Conservation (phyloP, 2,113 vertebrate species). For the Oryzias curvinotus region DNA sequence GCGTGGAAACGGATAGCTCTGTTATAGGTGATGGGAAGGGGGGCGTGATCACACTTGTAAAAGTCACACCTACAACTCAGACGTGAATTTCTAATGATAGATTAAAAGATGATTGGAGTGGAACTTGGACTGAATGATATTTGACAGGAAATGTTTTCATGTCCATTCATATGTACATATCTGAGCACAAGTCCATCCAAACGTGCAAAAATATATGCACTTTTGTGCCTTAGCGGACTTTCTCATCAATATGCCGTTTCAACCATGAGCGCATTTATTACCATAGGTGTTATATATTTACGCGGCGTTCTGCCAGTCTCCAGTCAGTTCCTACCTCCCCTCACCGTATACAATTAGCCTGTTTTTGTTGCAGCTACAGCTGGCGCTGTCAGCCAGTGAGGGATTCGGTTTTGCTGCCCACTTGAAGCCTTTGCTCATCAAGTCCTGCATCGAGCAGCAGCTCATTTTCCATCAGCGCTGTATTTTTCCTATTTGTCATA, state of each 20-base stretch:
- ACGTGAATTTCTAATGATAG: too few species aligned
- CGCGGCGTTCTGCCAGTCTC: constrained; percentile 1
- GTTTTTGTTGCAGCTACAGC: constrained; percentile 16
- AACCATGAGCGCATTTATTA: constrained; percentile 29
- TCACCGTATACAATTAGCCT: not conserved
- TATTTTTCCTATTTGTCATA: constrained; percentile 9
- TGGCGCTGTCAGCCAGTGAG: constrained; percentile 4
- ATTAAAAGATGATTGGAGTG: too few species aligned
- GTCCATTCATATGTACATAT: not conserved
- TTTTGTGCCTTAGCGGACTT: constrained; percentile 18
- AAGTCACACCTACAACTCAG: too few species aligned
- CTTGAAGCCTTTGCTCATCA: constrained; percentile 7
- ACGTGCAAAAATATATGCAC: not conserved
- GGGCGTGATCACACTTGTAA: too few species aligned
- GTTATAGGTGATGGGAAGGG: too few species aligned
- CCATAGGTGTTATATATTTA: constrained; percentile 29
- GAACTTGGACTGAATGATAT: too few species aligned
- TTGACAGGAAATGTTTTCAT: not conserved
- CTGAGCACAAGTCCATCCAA: not conserved
- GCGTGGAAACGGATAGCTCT: too few species aligned
- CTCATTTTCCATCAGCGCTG: constrained; percentile 13
- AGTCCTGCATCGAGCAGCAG: constrained; percentile 10
- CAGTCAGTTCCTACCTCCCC: constrained; percentile 5
- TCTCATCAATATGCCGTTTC: constrained; percentile 59
- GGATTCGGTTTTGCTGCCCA: constrained; percentile 1